phyloP scores from a whole-genome alignment of 2,888 invertebrate genomes.

The Agriopis leucophaearia region DNA sequence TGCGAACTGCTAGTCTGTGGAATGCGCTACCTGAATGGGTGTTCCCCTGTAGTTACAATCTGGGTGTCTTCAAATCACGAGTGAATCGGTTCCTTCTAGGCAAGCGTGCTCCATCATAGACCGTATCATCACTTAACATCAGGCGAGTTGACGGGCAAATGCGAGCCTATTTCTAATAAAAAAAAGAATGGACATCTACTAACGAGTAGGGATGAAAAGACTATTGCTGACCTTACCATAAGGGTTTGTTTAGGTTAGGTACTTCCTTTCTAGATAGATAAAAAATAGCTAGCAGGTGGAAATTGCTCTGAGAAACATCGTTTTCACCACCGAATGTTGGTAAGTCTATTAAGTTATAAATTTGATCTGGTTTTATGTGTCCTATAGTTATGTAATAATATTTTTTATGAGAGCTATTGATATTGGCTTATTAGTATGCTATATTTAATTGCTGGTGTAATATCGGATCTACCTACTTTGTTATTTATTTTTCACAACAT shows the following conservation, averaged over 20 bases:
- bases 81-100: no score
- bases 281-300: neutral
- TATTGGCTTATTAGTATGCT: neutral
- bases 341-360: slow-evolving; percentile 4
- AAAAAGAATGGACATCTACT: neutral
- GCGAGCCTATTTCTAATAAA: no score
- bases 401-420: neutral
- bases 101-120: no score
- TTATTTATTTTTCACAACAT: neutral
- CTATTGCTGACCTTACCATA: neutral
- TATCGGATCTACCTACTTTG: neutral
- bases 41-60: no score
- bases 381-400: neutral
- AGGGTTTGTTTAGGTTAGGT: slow-evolving; percentile 2
- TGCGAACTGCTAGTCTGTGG: no score
- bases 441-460: neutral
- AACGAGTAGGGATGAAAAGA: neutral
- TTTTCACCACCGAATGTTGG: neutral
- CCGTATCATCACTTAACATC: no score
- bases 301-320: neutral
- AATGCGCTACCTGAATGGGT: no score
- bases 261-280: neutral
- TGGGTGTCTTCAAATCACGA: no score
- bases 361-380: neutral
- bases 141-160: no score